These are phyloP conservation scores for Novumbra hubbsi DNA, from an alignment of 2,797 vertebrate genomes.

Conservation along the genomic window DNA sequence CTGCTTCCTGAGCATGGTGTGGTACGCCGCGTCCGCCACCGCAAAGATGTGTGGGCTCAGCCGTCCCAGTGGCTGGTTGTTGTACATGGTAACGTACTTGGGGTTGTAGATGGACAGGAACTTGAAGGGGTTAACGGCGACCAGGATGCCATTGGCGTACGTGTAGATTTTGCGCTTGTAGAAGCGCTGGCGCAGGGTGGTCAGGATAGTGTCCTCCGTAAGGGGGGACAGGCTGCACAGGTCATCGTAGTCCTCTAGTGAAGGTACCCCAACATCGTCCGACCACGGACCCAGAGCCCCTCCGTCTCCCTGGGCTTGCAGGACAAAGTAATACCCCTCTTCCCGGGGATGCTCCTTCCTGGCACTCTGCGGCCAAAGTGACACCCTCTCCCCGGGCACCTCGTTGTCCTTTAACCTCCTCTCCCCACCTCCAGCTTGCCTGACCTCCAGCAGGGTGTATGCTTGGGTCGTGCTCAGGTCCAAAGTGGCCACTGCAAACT, in stretches of 20 bases:
- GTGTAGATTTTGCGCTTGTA: slow-evolving; percentile 89
- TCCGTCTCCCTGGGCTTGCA: slow-evolving; percentile 71
- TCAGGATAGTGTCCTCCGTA: slow-evolving; percentile 78
- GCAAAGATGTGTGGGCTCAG: slow-evolving; percentile 95
- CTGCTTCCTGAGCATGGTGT: slow-evolving; percentile 83
- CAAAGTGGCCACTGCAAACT: slow-evolving; percentile 69
- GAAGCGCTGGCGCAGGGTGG: slow-evolving; percentile 83
- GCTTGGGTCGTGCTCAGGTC: slow-evolving; percentile 70
- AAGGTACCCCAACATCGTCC: slow-evolving; percentile 43
- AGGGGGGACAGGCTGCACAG: slow-evolving; percentile 84
- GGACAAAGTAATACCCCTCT: slow-evolving; percentile 85
- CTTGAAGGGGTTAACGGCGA: slow-evolving; percentile 93
- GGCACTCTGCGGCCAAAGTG: slow-evolving; percentile 83
- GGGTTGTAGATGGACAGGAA: slow-evolving; percentile 96
- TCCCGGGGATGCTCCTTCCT: slow-evolving; percentile 79
- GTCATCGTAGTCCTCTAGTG: slow-evolving; percentile 74
- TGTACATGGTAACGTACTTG: slow-evolving; percentile 92
- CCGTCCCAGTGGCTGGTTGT: slow-evolving; percentile 88
- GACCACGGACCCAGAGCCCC: slow-evolving; percentile 53
- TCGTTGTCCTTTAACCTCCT: slow-evolving; percentile 78
- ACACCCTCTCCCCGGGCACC: slow-evolving; percentile 77
- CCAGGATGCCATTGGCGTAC: slow-evolving; percentile 86
- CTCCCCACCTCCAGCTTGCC: slow-evolving; percentile 74
- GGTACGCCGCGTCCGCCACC: slow-evolving; percentile 86
- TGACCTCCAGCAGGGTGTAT: slow-evolving; percentile 87